phyloP scores from a whole-genome alignment of 2,797 vertebrate species.

The Bradypus variegatus region DNA sequence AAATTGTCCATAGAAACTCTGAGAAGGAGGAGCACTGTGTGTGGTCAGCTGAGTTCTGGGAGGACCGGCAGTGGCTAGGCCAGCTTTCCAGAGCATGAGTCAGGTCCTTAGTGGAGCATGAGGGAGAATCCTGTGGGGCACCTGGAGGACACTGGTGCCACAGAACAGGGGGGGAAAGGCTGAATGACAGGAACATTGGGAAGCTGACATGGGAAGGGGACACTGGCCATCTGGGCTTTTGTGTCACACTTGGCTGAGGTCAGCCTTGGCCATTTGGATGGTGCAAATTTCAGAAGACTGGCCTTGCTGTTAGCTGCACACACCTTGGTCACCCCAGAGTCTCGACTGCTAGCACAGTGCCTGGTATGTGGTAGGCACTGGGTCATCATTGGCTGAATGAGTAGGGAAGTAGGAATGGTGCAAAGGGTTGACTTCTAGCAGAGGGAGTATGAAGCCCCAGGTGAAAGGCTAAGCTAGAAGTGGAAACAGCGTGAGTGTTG shows the following conservation, averaged over 20 bases:
- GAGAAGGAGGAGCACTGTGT: neutral
- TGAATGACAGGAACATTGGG: neutral
- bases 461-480: neutral
- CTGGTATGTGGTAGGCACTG: neutral
- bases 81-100: neutral
- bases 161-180: neutral
- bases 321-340: neutral
- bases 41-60: neutral
- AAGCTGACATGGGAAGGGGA: neutral
- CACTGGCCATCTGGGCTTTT: neutral
- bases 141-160: neutral
- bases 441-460: neutral
- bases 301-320: neutral
- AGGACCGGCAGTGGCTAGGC: rapidly evolving
- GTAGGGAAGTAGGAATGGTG: too few species aligned
- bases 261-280: neutral
- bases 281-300: neutral
- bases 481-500: neutral
- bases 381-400: neutral
- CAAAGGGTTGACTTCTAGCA: neutral
- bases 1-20: neutral
- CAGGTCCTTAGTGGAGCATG: neutral
- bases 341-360: rapidly evolving
- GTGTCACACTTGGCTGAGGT: neutral
- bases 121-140: neutral